Evolutionary conservation across 2,797 vertebrate species (phyloP), one percentile per base, ranked within the genome.

Genomic region (Phrynocephalus vlangalii): DNA sequence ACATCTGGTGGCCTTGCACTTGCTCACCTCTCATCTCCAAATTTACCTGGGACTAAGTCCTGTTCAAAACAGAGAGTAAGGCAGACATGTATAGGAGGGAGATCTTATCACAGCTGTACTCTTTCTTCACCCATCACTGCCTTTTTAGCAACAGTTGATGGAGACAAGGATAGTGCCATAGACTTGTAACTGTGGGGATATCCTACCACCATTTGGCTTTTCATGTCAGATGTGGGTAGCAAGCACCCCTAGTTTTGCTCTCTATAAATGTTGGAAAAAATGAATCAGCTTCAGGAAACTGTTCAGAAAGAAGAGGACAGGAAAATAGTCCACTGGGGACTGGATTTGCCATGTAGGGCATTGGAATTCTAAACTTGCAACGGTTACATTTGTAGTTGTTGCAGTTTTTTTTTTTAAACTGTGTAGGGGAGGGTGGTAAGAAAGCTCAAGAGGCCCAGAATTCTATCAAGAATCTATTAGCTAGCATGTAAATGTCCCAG

Each of bases 401-500:
- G 60, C 38, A 24, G 15, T 52, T 20, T 22, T 80, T 20, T 22
- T 80, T 28, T 80, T 22, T 67, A 44, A 80, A 52, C 50, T 63
- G 52, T 22, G 33, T 67, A 30, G 71, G 15, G 68, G 1, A 11
- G 30, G 44, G 28, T 33, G 28, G 24, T 5, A 38, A 22, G 2
- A 79, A 56, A 56, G 77, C 30, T 44, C 50, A 72, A 30, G 52
- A 73, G 78, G 24, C 4, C 60, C 16, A 28, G 26, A 33, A 44
- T 63, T 86, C 50, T 72, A 73, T 30, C 20, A 66, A 87, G 56
- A 82, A 60, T 71, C 30, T 71, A 22, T 56, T 60, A 52, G 44
- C 75, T 33, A 85, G 76, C 24, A 48, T 75, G 20, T 75, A 66
- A 33, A 50, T 87, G 78, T 50, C 86, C 85, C 79, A 26, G 79